These are phyloP conservation scores for Sitta carolinensis DNA, from an alignment of 2,797 vertebrate genomes.

Conservation along the genomic window DNA sequence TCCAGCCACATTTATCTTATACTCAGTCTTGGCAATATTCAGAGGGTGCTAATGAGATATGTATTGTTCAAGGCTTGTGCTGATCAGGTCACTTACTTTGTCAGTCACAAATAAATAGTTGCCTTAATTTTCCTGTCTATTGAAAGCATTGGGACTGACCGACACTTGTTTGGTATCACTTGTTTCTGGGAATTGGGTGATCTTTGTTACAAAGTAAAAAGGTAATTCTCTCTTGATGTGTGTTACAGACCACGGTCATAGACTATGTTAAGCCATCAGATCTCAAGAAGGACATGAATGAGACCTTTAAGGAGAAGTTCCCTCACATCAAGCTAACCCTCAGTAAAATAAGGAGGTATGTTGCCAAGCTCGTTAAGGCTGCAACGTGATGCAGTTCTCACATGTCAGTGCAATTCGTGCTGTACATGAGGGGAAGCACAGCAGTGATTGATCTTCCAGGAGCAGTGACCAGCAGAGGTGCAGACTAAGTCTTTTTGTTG, in stretches of 20 bases:
- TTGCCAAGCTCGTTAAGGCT: not conserved
- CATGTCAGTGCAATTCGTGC: not conserved
- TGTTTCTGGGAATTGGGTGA: not conserved
- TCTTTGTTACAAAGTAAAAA: not conserved
- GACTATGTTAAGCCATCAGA: conserved; percentile 99
- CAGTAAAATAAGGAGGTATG: conserved; percentile 96
- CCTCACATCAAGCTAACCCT: conserved; percentile 95
- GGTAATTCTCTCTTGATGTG: not conserved
- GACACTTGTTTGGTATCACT: not conserved
- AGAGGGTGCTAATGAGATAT: not conserved
- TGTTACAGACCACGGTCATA: conserved; percentile 94
- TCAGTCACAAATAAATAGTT: not conserved
- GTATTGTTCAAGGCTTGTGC: not conserved
- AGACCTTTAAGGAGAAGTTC: conserved; percentile 99
- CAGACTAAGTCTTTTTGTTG: not conserved
- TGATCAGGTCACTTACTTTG: not conserved
- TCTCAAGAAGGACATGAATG: conserved; percentile 99
- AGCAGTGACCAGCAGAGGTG: not conserved
- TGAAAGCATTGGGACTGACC: not conserved
- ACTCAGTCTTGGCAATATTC: not conserved
- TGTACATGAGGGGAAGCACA: not conserved
- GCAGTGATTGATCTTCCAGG: not conserved
- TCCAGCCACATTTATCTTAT: not conserved
- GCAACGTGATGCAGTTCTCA: not conserved
- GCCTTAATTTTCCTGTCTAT: not conserved